These are phyloP conservation scores for Clusia tigrina DNA, from an alignment of 2,888 invertebrate species.

Conservation along the genomic window DNA sequence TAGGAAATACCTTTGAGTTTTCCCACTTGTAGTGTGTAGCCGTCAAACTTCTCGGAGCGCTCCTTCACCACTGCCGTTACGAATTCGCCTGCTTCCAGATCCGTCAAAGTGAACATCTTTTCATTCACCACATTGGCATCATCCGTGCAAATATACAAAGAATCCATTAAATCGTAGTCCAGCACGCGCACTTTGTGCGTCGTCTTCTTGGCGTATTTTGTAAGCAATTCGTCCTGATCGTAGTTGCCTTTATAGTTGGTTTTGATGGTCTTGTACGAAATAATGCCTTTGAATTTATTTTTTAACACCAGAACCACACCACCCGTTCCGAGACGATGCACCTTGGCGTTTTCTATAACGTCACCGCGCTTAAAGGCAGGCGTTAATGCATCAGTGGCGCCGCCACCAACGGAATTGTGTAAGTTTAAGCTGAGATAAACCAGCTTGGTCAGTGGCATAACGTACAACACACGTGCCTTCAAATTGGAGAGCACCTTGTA, in stretches of 20 bases:
- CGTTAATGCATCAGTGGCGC: neutral
- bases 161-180: constrained; percentile 73
- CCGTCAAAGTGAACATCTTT: constrained; percentile 67
- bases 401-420: constrained; percentile 29
- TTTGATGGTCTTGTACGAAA: constrained; percentile 57
- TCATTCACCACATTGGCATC: constrained; percentile 68
- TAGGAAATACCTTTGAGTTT: constrained; percentile 64
- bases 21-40: constrained; percentile 67
- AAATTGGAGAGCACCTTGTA: constrained; percentile 65
- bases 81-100: constrained; percentile 68
- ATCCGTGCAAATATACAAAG: constrained; percentile 74
- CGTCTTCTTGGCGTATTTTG: constrained; percentile 59
- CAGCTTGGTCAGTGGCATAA: constrained; percentile 74
- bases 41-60: constrained; percentile 65
- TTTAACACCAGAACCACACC: constrained; percentile 62
- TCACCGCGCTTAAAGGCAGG: constrained; percentile 66
- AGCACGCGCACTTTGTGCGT: constrained; percentile 70
- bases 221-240: constrained; percentile 59
- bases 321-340: constrained; percentile 63
- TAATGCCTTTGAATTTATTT: constrained; percentile 56
- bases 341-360: constrained; percentile 69
- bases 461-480: constrained; percentile 72
- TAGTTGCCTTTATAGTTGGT: constrained; percentile 58
- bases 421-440: constrained; percentile 69
- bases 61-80: constrained; percentile 67